A percentile compares a stretch with the other conserved stretches of the same genome.
Conservation (phyloP, 2,113 vertebrate species). For the Beaufortia kweichowensis region DNA sequence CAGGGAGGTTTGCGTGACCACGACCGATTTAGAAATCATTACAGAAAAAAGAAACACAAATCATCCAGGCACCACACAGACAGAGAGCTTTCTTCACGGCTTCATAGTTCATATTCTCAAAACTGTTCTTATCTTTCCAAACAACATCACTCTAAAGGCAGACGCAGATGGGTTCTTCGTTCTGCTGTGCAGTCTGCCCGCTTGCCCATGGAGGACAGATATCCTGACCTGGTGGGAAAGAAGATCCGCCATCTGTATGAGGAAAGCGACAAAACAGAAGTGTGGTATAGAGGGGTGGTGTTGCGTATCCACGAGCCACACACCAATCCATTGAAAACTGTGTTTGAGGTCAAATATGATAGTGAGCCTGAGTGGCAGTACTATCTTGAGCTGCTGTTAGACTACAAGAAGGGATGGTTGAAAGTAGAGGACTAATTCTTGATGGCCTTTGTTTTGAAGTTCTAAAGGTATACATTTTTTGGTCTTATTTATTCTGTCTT, state of each 20-base stretch:
- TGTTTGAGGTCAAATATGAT: slow-evolving; percentile 80
- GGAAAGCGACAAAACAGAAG: slow-evolving; percentile 79
- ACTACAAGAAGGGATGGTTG: slow-evolving; percentile 78
- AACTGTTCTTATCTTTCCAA: slow-evolving; percentile 69
- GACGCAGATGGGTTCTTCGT: slow-evolving; percentile 69
- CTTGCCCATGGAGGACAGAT: slow-evolving; percentile 56
- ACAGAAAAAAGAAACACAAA: slow-evolving; percentile 33
- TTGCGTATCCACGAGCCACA: slow-evolving; percentile 68
- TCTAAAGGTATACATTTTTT: slow-evolving; percentile 14
- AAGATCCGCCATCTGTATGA: slow-evolving; percentile 80
- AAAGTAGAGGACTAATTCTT: slow-evolving; percentile 70
- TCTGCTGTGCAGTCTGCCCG: slow-evolving; percentile 63
- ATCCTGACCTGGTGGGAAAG: slow-evolving; percentile 80
- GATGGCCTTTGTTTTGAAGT: not conserved
- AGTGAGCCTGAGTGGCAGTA: slow-evolving; percentile 81
- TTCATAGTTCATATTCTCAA: slow-evolving; percentile 49
- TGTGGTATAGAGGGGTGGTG: slow-evolving; percentile 77
- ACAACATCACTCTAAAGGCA: slow-evolving; percentile 62
- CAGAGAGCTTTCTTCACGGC: slow-evolving; percentile 41
- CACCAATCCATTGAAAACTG: slow-evolving; percentile 72
- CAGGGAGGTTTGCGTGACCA: not conserved
- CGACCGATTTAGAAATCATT: not conserved
- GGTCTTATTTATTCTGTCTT: not conserved
- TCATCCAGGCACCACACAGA: slow-evolving; percentile 41
- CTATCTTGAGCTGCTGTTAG: slow-evolving; percentile 76